Conservation (phyloP, 2,888 invertebrate genomes). For the Drosophila seclusa region DNA sequence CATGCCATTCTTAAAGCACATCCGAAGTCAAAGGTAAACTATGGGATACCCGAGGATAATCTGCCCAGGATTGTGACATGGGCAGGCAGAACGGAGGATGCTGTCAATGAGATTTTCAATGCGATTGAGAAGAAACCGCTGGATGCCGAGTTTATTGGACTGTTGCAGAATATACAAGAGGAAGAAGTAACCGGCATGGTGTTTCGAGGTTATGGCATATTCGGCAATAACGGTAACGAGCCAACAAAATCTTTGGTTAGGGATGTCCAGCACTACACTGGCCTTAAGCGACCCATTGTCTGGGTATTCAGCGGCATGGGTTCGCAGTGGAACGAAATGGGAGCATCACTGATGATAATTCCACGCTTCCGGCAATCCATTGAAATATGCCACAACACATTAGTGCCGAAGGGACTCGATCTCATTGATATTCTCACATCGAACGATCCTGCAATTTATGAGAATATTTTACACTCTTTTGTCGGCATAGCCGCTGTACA, state of each 20-base stretch:
- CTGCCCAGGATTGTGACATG: constrained; percentile 90
- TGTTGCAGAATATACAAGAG: constrained; percentile 87
- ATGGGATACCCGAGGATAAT: constrained; percentile 88
- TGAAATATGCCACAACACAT: constrained; percentile 86
- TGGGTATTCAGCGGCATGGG: constrained; percentile 97
- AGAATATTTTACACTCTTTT: constrained; percentile 89
- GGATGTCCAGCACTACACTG: constrained; percentile 87
- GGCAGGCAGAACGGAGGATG: constrained; percentile 93
- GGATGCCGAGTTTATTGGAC: constrained; percentile 87
- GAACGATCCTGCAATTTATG: constrained; percentile 87
- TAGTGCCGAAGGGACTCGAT: constrained; percentile 88
- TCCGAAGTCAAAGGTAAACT: constrained; percentile 85
- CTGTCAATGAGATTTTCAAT: constrained; percentile 88
- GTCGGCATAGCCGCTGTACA: constrained; percentile 90
- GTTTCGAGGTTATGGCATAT: constrained; percentile 91
- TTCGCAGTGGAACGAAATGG: constrained; percentile 95
- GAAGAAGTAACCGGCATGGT: constrained; percentile 88
- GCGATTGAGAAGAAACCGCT: constrained; percentile 87
- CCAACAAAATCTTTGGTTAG: constrained; percentile 83
- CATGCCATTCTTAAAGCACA: constrained; percentile 79
- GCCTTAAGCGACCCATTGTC: constrained; percentile 90
- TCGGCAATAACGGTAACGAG: constrained; percentile 68
- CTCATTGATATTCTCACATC: constrained; percentile 88
- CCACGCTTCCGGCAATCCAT: constrained; percentile 91
- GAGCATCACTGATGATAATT: constrained; percentile 89